Evolutionary conservation across 2,888 invertebrate genomes (phyloP).

Genomic region (Achlya flavicornis): DNA sequence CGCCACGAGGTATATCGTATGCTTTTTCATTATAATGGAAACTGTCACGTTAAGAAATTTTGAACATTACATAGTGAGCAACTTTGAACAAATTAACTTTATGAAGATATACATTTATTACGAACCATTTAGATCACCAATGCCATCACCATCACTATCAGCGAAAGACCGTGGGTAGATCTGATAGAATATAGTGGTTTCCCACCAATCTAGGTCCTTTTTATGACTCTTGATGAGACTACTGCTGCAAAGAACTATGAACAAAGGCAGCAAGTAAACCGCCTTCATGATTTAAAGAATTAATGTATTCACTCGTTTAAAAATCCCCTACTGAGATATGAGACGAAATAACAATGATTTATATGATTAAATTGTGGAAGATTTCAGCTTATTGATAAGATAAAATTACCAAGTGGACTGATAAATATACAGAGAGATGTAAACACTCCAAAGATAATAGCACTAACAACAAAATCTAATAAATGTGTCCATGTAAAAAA

Average conservation of each 20-base stretch:
- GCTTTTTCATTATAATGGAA: too few relatives aligned
- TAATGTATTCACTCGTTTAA: background rate
- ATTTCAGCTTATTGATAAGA: background rate
- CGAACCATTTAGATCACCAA: slow-evolving; percentile 84
- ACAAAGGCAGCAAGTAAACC: slow-evolving; percentile 38
- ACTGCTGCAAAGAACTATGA: slow-evolving; percentile 45
- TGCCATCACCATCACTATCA: slow-evolving; percentile 91
- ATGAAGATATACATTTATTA: slow-evolving; percentile 11
- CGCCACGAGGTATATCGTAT: too few relatives aligned
- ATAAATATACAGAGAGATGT: background rate
- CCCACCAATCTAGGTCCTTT: slow-evolving; percentile 88
- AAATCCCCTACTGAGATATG: slow-evolving; percentile 21
- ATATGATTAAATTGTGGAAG: slow-evolving; percentile 28
- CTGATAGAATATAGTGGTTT: slow-evolving; percentile 90
- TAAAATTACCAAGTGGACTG: background rate
- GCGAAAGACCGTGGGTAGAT: slow-evolving; percentile 91
- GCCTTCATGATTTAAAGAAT: slow-evolving; percentile 50
- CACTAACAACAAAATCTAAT: too few relatives aligned
- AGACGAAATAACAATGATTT: slow-evolving; percentile 30
- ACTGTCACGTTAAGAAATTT: too few relatives aligned
- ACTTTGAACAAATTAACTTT: background rate
- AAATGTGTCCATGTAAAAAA: too few relatives aligned
- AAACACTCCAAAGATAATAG: background rate
- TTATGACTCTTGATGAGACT: slow-evolving; percentile 38
- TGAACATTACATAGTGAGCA: too few relatives aligned